Evolutionary conservation across 2,888 invertebrate genomes (phyloP).

Genomic region (Synanthedon vespiformis): DNA sequence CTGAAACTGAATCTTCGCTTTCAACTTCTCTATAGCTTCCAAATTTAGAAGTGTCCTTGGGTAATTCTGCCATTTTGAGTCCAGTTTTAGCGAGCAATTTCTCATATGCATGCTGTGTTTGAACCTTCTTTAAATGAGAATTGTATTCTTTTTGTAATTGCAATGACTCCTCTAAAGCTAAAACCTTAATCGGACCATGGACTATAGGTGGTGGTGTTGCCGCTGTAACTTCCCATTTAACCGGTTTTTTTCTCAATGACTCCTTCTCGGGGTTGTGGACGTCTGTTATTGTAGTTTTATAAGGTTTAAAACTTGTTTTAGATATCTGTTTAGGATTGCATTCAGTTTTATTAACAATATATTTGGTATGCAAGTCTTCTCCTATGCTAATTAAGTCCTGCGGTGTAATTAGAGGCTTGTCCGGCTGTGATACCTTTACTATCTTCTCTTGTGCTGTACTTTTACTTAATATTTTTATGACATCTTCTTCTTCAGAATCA

Average conservation of each 20-base stretch:
- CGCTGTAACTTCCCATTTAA: conserved; percentile 73
- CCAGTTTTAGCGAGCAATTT: conserved; percentile 52
- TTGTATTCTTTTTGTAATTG: conserved; percentile 66
- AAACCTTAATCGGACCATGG: conserved; percentile 62
- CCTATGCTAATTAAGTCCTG: conserved; percentile 62
- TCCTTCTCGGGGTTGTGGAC: conserved; percentile 70
- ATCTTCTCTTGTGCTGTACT: conserved; percentile 59
- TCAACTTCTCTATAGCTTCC: conserved; percentile 44
- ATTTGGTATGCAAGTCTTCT: conserved; percentile 60
- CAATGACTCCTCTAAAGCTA: conserved; percentile 69
- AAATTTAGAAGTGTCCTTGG: conserved; percentile 36
- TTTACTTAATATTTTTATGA: conserved; percentile 71
- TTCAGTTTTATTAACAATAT: conserved; percentile 65
- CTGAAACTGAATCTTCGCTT: conserved; percentile 44
- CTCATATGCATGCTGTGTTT: conserved; percentile 69
- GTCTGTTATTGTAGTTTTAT: conserved; percentile 67
- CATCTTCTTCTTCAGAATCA: conserved; percentile 71
- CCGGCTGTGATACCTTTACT: conserved; percentile 48
- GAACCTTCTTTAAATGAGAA: conserved; percentile 53
- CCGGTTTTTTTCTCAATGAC: conserved; percentile 53
- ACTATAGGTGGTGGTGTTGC: conserved; percentile 72
- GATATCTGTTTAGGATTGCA: conserved; percentile 26
- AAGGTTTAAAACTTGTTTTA: conserved; percentile 63
- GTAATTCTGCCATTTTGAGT: conserved; percentile 39
- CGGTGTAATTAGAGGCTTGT: conserved; percentile 58